Evolutionary conservation across 2,888 invertebrate species (phyloP).

Genomic region (Entomobrya proxima): DNA sequence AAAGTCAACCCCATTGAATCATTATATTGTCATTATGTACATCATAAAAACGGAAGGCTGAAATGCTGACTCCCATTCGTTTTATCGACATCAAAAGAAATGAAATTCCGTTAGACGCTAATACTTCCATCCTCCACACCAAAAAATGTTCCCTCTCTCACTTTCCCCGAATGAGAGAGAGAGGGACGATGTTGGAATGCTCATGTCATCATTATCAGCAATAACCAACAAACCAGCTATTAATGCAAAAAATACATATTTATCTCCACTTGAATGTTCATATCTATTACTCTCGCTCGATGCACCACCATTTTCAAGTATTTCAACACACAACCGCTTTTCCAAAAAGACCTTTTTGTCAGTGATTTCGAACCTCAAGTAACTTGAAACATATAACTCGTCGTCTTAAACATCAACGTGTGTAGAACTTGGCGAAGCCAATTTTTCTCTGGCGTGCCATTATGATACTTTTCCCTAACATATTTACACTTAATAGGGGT

Average conservation of each 20-base stretch:
- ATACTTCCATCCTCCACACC: slow-evolving; percentile 27
- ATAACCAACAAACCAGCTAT: slow-evolving; percentile 29
- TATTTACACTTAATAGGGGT: slow-evolving; percentile 17
- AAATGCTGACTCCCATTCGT: slow-evolving; percentile 59
- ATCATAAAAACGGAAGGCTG: slow-evolving; percentile 66
- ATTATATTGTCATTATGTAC: slow-evolving; percentile 70
- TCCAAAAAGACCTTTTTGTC: slow-evolving; percentile 31
- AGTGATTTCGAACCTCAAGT: slow-evolving; percentile 30
- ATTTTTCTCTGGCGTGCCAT: slow-evolving; percentile 14
- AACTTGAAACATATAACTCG: slow-evolving; percentile 20
- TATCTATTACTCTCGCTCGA: background rate
- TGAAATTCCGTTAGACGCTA: slow-evolving; percentile 42
- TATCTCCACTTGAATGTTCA: slow-evolving; percentile 30
- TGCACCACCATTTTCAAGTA: background rate
- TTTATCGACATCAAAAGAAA: slow-evolving; percentile 56
- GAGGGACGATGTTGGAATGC: slow-evolving; percentile 45
- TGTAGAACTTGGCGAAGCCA: background rate
- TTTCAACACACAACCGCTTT: slow-evolving; percentile 3
- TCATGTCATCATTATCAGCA: slow-evolving; percentile 59
- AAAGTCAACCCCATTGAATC: slow-evolving; percentile 71
- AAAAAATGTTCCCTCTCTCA: background rate
- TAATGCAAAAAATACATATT: slow-evolving; percentile 47
- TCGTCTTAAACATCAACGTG: background rate
- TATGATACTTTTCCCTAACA: background rate
- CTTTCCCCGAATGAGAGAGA: background rate